A percentile compares a stretch with the other conserved stretches of the same genome.
phyloP scores from a whole-genome alignment of 2,797 vertebrate genomes.

The Chlorospingus semifuscus region DNA sequence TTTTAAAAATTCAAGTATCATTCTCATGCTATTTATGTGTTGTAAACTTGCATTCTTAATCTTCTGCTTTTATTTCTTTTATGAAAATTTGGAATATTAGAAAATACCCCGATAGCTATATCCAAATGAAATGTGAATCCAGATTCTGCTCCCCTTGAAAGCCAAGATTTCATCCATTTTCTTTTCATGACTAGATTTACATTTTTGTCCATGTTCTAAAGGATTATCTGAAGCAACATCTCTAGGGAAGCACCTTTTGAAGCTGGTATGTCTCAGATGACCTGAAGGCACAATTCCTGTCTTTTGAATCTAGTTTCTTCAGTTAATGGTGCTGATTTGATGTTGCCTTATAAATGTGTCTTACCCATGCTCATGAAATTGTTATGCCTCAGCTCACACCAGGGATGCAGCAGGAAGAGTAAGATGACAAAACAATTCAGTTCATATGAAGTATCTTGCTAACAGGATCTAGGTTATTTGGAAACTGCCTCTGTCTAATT shows the following conservation, averaged over 20 bases:
- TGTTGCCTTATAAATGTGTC: background rate
- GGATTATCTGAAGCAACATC: background rate
- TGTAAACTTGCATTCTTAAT: background rate
- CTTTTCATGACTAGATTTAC: background rate
- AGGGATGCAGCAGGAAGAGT: fast-evolving
- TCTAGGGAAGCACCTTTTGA: background rate
- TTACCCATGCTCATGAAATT: background rate
- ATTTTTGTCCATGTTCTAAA: background rate
- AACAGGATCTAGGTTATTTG: background rate
- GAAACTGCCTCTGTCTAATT: background rate
- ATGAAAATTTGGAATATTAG: background rate
- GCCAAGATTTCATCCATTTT: background rate
- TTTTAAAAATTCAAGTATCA: background rate
- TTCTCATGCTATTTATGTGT: background rate
- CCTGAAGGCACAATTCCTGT: background rate
- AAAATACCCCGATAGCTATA: background rate
- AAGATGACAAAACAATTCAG: background rate
- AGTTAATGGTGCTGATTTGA: background rate
- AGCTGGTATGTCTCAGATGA: background rate
- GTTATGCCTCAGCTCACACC: background rate
- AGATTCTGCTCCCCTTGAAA: background rate
- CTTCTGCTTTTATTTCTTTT: background rate
- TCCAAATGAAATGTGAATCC: background rate
- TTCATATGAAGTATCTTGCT: background rate
- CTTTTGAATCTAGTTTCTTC: background rate